phyloP scores from a whole-genome alignment of 1,140 invertebrate species.

The Brachionus rubens region DNA sequence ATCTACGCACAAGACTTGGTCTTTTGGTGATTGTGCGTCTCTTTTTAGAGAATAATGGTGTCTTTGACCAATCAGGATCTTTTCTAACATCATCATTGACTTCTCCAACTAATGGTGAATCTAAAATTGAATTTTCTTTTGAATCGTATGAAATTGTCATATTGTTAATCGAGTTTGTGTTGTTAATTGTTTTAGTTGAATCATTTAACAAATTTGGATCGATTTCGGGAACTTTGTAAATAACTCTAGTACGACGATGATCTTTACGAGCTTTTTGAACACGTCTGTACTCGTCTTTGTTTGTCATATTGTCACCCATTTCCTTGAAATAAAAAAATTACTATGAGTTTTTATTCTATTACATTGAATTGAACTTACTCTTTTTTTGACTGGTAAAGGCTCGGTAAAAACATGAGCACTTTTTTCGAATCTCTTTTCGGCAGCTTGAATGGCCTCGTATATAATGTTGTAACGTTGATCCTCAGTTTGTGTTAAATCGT shows the following conservation, averaged over 20 bases:
- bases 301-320: slow-evolving; percentile 31
- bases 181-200: not conserved
- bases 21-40: not conserved
- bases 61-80: slow-evolving; percentile 36
- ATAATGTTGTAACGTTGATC: slow-evolving; percentile 23
- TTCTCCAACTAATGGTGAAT: not conserved
- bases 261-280: slow-evolving; percentile 9
- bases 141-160: not conserved
- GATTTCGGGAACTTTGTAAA: slow-evolving; percentile 6
- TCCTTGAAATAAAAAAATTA: not conserved
- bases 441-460: not conserved
- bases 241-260: slow-evolving; percentile 28
- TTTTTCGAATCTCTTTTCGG: slow-evolving; percentile 24
- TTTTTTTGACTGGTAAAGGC: not conserved
- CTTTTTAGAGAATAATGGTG: not conserved
- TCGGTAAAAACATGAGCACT: not conserved
- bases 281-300: slow-evolving; percentile 13
- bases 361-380: not conserved
- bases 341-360: not conserved
- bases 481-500: not conserved
- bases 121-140: not conserved
- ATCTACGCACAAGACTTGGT: not conserved
- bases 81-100: not conserved
- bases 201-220: not conserved
- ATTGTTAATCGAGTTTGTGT: not conserved